Base-by-base conservation (phyloP, 2,888 invertebrate genomes). In the Acanthosoma haemorrhoidale region DNA sequence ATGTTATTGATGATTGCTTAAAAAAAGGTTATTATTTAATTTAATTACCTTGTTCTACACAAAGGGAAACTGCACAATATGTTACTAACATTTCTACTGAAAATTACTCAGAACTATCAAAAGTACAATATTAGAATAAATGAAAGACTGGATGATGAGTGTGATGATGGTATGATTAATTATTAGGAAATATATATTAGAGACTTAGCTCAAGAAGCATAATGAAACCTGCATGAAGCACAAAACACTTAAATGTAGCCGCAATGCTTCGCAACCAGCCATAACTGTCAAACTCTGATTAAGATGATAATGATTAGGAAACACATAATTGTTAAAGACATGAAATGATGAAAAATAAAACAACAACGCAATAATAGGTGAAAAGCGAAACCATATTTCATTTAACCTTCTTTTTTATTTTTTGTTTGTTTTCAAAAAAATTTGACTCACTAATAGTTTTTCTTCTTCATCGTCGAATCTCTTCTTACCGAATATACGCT, bases 401-500 rank as follows among this genome's bases (percentile, higher is more conserved):
- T 59, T 32, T 59, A 59, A 29, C 25, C 34, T 59, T 61, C 38
- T 41, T 41, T 41, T 13, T 8, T 41, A n/a, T n/a, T n/a, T n/a
- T n/a, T n/a, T n/a, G 51, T 25, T 61, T 61, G 31, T 38, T 61
- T 61, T 61, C 38, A 61, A 61, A 38, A 61, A 36, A 51, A 51
- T 51, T 13, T 34, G 38, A 61, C 61, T 61, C 61, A 61, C 61
- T 11, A 61, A 34, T 61, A 34, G 18, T 21, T 61, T 61, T 61
- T 61, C 61, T 38, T 61, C 61, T 38, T 32, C 34, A 16, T 66
- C 66, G 31, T 5, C 4, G 25, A 41, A 9, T 39, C 60, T n/a
- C 60, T 25, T 25, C 41, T 57, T 69, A 25, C 61, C 69, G 21
- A 60, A 41, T 41, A 61, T 38, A 43, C 36, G 60, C 61, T 61